These are phyloP conservation scores for Latrodectus geometricus DNA, from an alignment of 1,140 invertebrate genomes.

Conservation along the genomic window DNA sequence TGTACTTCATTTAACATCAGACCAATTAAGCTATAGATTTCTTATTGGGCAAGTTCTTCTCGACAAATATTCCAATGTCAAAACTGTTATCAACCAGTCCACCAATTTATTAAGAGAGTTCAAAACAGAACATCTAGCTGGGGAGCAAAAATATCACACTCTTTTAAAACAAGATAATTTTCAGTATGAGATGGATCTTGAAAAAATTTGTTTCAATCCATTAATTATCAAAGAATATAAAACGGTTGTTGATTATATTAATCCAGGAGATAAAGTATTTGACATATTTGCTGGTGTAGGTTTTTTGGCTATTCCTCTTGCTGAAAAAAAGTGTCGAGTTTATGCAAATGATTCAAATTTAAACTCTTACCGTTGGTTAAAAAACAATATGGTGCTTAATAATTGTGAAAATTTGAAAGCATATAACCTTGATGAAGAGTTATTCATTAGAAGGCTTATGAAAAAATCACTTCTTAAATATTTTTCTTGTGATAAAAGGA, in stretches of 20 bases:
- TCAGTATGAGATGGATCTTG: slow-evolving; percentile 91
- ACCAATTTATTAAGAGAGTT: slow-evolving; percentile 93
- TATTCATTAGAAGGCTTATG: slow-evolving; percentile 83
- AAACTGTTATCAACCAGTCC: slow-evolving; percentile 92
- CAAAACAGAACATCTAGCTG: slow-evolving; percentile 87
- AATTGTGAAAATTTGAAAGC: slow-evolving; percentile 76
- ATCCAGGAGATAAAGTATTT: slow-evolving; percentile 84
- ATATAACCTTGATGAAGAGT: slow-evolving; percentile 88
- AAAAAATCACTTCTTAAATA: slow-evolving; percentile 71
- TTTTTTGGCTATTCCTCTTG: slow-evolving; percentile 91
- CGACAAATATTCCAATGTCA: slow-evolving; percentile 74
- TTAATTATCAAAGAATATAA: slow-evolving; percentile 90
- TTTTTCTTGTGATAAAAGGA: slow-evolving; percentile 68
- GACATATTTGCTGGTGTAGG: slow-evolving; percentile 97
- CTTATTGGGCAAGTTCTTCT: slow-evolving; percentile 80
- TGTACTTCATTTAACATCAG: slow-evolving; percentile 90
- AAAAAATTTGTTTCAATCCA: slow-evolving; percentile 97
- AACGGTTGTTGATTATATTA: slow-evolving; percentile 76
- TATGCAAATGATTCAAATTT: slow-evolving; percentile 97
- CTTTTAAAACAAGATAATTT: slow-evolving; percentile 86
- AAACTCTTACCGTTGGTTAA: slow-evolving; percentile 87
- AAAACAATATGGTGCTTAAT: slow-evolving; percentile 84
- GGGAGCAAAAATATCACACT: slow-evolving; percentile 77
- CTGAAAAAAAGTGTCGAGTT: slow-evolving; percentile 80
- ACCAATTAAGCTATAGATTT: slow-evolving; percentile 83